Evolutionary conservation across 2,797 vertebrate species (phyloP).

Genomic region (Aotus griseimembra): DNA sequence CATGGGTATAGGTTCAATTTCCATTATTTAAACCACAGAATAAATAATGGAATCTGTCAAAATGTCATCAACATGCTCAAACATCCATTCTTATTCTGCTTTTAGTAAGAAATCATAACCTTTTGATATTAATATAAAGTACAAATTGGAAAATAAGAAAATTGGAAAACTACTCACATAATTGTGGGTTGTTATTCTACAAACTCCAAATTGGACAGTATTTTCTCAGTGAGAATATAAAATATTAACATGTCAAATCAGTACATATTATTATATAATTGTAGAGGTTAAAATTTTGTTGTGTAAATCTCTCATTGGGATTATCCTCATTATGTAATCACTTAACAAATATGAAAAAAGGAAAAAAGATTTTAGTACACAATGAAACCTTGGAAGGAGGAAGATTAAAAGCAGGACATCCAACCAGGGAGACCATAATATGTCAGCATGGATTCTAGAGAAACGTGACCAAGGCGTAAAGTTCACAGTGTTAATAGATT

Average conservation of each 20-base stretch:
- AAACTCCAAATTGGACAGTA: not conserved
- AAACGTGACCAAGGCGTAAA: not conserved
- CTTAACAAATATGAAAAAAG: not conserved
- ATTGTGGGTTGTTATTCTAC: not conserved
- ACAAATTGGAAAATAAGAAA: not conserved
- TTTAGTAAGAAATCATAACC: not conserved
- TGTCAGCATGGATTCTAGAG: not conserved
- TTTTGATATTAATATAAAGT: constrained; percentile 6
- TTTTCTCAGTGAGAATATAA: not conserved
- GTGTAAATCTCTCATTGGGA: not conserved
- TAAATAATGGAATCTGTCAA: not conserved
- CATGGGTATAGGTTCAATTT: not conserved
- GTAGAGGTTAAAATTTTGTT: not conserved
- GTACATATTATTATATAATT: not conserved
- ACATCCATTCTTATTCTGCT: not conserved
- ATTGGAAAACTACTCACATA: not conserved
- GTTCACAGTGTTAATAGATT: not conserved
- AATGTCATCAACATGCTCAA: not conserved
- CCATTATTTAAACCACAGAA: not conserved
- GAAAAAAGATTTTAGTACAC: not conserved
- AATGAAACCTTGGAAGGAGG: not conserved
- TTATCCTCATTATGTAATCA: not conserved
- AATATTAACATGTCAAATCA: not conserved
- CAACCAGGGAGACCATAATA: not conserved
- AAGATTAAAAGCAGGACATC: not conserved